These are phyloP conservation scores for Lethenteron reissneri DNA, from an alignment of 2,113 vertebrate species.

Conservation along the genomic window DNA sequence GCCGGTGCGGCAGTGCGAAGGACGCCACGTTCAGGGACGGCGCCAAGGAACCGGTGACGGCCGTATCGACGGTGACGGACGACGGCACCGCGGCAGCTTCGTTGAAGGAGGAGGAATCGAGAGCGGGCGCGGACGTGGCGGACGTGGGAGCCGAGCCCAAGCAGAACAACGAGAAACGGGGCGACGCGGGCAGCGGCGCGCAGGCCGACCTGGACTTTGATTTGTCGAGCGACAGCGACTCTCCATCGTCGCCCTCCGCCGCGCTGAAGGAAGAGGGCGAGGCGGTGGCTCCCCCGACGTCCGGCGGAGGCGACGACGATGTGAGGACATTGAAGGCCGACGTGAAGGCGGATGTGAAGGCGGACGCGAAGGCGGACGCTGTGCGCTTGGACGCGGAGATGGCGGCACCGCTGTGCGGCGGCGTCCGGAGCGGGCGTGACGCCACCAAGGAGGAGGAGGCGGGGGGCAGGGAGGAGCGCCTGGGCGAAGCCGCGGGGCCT, in stretches of 20 bases:
- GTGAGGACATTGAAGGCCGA: slow-evolving; percentile 21
- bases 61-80: too few relatives aligned
- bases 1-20: too few relatives aligned
- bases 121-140: too few relatives aligned
- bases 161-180: too few relatives aligned
- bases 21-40: too few relatives aligned
- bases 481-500: slow-evolving; percentile 12
- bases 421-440: background rate
- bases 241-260: too few relatives aligned
- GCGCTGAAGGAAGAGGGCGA: slow-evolving; percentile 21
- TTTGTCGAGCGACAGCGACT: slow-evolving; percentile 62
- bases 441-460: slow-evolving; percentile 9
- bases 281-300: slow-evolving; percentile 22
- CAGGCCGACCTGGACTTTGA: slow-evolving; percentile 48
- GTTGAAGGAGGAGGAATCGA: too few relatives aligned
- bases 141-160: too few relatives aligned
- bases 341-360: slow-evolving; percentile 12
- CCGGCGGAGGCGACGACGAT: slow-evolving; percentile 27
- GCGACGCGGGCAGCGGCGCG: too few relatives aligned
- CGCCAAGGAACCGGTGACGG: too few relatives aligned
- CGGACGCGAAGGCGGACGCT: slow-evolving; percentile 3
- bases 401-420: too few relatives aligned
- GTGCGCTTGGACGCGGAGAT: background rate
- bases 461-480: slow-evolving; percentile 13
- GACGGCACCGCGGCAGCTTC: too few relatives aligned